Evolutionary conservation across 1,140 invertebrate species (phyloP).

Genomic region (Magallana ariakensis): DNA sequence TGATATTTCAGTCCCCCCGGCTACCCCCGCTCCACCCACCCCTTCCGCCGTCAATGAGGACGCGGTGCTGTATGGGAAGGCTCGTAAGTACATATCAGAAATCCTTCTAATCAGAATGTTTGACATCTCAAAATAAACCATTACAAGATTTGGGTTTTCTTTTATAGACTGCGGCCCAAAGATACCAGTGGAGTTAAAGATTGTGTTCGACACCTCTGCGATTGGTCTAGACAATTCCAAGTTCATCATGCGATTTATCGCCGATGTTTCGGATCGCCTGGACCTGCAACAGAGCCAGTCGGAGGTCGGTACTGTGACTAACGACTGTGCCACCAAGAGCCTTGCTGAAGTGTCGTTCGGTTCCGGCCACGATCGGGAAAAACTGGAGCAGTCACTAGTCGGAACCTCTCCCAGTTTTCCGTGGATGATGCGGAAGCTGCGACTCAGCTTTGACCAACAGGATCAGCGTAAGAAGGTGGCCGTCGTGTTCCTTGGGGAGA

Average conservation of each 20-base stretch:
- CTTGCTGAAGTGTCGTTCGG: not conserved
- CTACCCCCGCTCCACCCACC: not conserved
- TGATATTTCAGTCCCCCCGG: not conserved
- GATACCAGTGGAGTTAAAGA: slow-evolving; percentile 8
- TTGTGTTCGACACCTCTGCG: slow-evolving; percentile 30
- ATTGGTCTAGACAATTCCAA: slow-evolving; percentile 44
- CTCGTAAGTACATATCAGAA: not conserved
- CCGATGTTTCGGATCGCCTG: slow-evolving; percentile 23
- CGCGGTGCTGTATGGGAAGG: not conserved
- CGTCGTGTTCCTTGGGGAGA: slow-evolving; percentile 22
- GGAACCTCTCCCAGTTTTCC: not conserved
- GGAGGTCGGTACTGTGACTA: slow-evolving; percentile 9
- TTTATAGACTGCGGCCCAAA: slow-evolving; percentile 38
- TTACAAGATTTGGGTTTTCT: not conserved
- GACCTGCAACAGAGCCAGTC: slow-evolving; percentile 27
- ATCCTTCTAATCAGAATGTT: too few relatives aligned
- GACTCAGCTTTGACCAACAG: slow-evolving; percentile 1
- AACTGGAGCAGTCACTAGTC: not conserved
- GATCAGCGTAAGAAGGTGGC: slow-evolving; percentile 36
- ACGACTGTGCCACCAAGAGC: not conserved
- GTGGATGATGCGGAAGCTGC: slow-evolving; percentile 1
- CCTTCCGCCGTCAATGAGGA: slow-evolving; percentile 13
- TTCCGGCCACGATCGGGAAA: slow-evolving; percentile 24
- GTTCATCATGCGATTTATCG: slow-evolving; percentile 41
- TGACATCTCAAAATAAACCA: too few relatives aligned